phyloP scores from a whole-genome alignment of 2,888 invertebrate genomes.

The Hypolimnas misippus region DNA sequence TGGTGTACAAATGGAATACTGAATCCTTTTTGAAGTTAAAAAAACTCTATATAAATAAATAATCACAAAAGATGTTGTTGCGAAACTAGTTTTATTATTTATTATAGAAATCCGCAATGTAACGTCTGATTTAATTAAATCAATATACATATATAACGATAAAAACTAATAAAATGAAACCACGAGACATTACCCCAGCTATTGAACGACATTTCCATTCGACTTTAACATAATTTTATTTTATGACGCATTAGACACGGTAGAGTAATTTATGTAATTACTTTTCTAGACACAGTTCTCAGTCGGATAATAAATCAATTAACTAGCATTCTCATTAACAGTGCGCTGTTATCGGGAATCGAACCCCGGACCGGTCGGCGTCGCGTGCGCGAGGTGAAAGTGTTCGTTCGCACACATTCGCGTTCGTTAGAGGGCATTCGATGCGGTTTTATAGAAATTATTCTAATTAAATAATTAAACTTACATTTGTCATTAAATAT shows the following conservation, averaged over 20 bases:
- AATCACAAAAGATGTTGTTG: no score
- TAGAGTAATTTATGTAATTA: conserved; percentile 40
- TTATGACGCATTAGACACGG: conserved; percentile 31
- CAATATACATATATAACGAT: not conserved
- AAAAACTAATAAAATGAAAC: not conserved
- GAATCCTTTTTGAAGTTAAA: no score
- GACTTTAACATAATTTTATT: conserved; percentile 28
- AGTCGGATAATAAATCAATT: conserved; percentile 69
- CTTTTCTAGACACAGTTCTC: conserved; percentile 32
- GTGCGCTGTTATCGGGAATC: conserved; percentile 75
- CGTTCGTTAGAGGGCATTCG: conserved; percentile 40
- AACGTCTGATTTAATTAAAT: no score
- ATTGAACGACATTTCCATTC: not conserved
- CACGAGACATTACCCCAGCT: conserved; percentile 1
- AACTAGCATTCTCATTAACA: conserved; percentile 74
- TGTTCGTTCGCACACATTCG: conserved; percentile 60
- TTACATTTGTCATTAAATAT: not conserved
- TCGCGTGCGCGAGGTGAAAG: conserved; percentile 73
- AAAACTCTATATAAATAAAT: no score
- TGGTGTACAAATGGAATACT: no score
- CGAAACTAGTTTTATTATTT: no score
- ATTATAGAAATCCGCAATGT: no score
- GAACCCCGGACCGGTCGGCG: conserved; percentile 70
- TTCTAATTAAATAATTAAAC: conserved; percentile 9
- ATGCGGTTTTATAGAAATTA: conserved; percentile 39